Evolutionary conservation across 2,888 invertebrate species (phyloP).

Genomic region (Lepidocyrtoides sp.): DNA sequence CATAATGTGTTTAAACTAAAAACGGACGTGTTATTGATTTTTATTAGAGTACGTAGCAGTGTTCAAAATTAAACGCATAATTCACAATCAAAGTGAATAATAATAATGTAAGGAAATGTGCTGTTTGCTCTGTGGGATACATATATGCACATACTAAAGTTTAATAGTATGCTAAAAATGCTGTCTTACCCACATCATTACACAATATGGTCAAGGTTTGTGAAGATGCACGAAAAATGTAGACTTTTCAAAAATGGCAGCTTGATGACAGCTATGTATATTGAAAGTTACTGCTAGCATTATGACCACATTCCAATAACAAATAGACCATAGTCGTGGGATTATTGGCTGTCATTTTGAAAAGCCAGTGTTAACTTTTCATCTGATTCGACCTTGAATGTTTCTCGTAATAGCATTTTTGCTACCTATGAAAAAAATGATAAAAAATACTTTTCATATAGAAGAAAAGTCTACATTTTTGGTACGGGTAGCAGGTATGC

Average conservation of each 20-base stretch:
- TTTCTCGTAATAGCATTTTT: neutral
- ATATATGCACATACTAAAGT: no score
- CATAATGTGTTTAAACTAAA: constrained; percentile 11
- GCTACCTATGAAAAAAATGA: neutral
- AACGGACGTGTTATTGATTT: constrained; percentile 42
- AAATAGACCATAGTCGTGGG: neutral
- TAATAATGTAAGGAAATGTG: constrained; percentile 25
- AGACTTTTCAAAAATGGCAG: neutral
- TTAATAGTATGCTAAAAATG: no score
- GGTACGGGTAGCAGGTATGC: neutral
- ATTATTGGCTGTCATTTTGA: neutral
- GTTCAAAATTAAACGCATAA: constrained; percentile 1
- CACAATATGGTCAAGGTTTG: constrained; percentile 21
- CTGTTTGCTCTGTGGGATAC: no score
- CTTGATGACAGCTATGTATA: constrained; percentile 23
- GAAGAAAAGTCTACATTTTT: neutral
- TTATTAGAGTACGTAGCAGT: neutral
- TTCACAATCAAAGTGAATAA: neutral
- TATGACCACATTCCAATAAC: constrained; percentile 10
- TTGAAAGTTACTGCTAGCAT: neutral
- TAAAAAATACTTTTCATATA: neutral
- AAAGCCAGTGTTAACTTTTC: constrained; percentile 19
- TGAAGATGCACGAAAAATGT: neutral
- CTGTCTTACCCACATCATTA: neutral
- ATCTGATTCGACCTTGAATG: neutral